These are phyloP conservation scores for Meleagris gallopavo DNA, from an alignment of 2,113 vertebrate species.

Conservation along the genomic window DNA sequence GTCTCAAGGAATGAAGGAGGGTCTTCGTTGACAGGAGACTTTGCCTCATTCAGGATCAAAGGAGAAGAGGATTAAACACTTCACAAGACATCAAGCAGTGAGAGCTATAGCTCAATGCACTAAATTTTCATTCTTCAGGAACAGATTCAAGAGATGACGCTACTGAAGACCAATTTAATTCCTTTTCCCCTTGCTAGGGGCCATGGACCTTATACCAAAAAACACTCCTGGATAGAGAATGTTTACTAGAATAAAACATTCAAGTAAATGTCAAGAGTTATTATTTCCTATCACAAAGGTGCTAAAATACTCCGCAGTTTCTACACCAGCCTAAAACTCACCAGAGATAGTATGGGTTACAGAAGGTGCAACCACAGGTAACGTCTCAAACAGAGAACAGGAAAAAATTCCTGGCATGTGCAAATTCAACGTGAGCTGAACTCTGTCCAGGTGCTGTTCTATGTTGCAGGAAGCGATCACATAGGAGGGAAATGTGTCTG, in stretches of 20 bases:
- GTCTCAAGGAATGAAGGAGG: neutral
- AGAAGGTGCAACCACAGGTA: neutral
- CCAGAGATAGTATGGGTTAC: neutral
- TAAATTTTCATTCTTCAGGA: neutral
- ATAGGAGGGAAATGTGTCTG: neutral
- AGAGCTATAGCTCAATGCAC: neutral
- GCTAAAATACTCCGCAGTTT: neutral
- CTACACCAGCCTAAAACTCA: neutral
- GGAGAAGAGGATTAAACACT: neutral
- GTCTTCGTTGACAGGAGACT: neutral
- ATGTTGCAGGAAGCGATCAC: slow-evolving; percentile 13
- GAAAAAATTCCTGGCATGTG: slow-evolving; percentile 34
- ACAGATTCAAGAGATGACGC: neutral
- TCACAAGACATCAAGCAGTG: neutral
- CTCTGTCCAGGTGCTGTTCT: slow-evolving; percentile 3
- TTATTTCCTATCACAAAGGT: neutral
- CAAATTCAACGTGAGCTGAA: slow-evolving; percentile 29
- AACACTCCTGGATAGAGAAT: neutral
- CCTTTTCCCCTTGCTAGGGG: neutral
- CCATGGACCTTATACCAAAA: neutral
- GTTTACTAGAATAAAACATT: neutral
- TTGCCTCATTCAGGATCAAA: neutral
- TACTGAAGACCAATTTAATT: neutral
- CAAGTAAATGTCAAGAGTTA: neutral
- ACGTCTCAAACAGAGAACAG: neutral